Percentiles rank a stretch among this genome's conserved stretches.
Conservation (phyloP, 2,113 vertebrate species). For the Alligator sinensis region DNA sequence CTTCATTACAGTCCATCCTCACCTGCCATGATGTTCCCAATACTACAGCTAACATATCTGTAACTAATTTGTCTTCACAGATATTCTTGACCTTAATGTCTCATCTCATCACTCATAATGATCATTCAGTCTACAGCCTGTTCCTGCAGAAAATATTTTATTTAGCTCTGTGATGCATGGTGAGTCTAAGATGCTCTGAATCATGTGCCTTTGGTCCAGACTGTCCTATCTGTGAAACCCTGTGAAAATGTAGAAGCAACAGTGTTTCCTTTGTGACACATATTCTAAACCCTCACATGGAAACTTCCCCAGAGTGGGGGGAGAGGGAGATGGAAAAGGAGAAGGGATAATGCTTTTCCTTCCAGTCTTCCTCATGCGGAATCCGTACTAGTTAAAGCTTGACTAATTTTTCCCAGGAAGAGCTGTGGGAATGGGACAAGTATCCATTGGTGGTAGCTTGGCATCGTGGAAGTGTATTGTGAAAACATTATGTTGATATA, state of each 20-base stretch:
- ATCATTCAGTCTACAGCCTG: background rate
- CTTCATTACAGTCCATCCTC: background rate
- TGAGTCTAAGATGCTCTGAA: background rate
- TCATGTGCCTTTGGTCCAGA: background rate
- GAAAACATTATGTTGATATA: accelerated
- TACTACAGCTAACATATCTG: background rate
- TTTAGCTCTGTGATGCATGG: background rate
- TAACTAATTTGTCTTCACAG: background rate
- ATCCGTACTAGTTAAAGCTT: accelerated
- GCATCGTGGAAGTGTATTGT: background rate
- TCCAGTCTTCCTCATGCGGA: background rate
- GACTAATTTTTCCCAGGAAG: background rate
- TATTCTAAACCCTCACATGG: background rate
- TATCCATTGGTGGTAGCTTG: background rate
- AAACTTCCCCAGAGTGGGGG: background rate
- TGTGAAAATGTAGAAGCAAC: background rate
- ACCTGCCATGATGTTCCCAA: background rate
- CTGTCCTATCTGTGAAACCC: background rate
- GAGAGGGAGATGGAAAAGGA: background rate
- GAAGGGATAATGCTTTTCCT: background rate
- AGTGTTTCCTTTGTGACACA: background rate
- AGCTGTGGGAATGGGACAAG: background rate
- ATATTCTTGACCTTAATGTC: background rate
- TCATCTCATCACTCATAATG: background rate
- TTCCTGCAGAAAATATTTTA: background rate